phyloP scores from a whole-genome alignment of 2,113 vertebrate genomes.

The Callospermophilus lateralis region DNA sequence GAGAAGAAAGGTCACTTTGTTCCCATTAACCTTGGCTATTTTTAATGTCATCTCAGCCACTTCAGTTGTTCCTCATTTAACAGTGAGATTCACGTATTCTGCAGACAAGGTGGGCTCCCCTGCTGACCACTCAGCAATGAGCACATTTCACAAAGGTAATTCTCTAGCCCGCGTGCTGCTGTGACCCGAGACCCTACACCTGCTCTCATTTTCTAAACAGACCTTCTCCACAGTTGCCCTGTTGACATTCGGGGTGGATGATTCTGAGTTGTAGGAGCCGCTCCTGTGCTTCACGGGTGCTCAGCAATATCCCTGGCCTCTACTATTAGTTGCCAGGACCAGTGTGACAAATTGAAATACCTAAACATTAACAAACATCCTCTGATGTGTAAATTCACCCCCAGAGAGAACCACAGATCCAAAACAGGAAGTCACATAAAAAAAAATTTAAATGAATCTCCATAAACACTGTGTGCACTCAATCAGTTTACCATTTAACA shows the following conservation, averaged over 20 bases:
- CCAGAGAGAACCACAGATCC: background rate
- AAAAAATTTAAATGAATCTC: background rate
- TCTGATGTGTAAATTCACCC: background rate
- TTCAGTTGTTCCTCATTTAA: background rate
- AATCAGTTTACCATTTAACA: background rate
- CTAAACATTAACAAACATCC: background rate
- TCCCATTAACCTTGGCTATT: background rate
- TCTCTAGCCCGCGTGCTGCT: background rate
- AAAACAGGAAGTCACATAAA: background rate
- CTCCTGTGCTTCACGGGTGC: background rate
- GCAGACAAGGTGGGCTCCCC: background rate
- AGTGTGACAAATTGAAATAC: background rate
- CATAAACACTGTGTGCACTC: background rate
- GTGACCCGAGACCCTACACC: background rate
- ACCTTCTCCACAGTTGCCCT: background rate
- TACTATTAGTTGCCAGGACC: background rate
- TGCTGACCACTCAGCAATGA: background rate
- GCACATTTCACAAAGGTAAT: background rate
- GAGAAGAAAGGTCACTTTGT: background rate
- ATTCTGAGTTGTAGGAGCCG: background rate
- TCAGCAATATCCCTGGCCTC: background rate
- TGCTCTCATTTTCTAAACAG: background rate
- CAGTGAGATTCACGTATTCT: background rate
- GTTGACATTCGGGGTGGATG: background rate
- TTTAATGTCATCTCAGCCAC: background rate